These are phyloP conservation scores for Eretmochelys imbricata DNA, from an alignment of 2,113 vertebrate genomes.

Conservation along the genomic window DNA sequence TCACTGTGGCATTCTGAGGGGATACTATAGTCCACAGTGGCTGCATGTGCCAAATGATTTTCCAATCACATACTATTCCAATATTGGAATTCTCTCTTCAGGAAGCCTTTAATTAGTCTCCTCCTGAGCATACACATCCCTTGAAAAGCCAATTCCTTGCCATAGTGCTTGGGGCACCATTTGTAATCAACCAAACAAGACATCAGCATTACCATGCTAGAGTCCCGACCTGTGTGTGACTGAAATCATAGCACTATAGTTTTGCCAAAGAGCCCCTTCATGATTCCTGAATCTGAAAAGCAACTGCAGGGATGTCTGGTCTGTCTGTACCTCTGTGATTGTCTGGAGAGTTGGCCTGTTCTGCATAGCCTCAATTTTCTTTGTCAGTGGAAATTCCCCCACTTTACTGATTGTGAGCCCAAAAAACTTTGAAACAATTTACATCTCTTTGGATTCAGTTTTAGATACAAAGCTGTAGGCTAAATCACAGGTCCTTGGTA, in stretches of 20 bases:
- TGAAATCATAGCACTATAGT: background rate
- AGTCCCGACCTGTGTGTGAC: background rate
- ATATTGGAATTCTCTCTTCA: background rate
- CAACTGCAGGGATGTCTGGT: background rate
- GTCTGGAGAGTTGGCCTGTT: rapidly evolving
- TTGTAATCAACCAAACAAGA: background rate
- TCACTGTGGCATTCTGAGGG: background rate
- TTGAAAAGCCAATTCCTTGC: background rate
- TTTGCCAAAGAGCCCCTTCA: background rate
- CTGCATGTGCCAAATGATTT: background rate
- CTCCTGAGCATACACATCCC: background rate
- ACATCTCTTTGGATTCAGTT: background rate
- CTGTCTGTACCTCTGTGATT: background rate
- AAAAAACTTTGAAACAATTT: background rate
- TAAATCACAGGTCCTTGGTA: background rate
- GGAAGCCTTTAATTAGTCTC: background rate
- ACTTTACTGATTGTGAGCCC: background rate
- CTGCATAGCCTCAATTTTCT: background rate
- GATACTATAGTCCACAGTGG: background rate
- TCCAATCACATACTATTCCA: background rate
- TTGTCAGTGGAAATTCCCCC: background rate
- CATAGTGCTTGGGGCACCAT: background rate
- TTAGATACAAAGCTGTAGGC: background rate
- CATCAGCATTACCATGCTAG: background rate
- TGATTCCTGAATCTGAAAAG: background rate